Percentiles rank a stretch among this genome's conserved stretches.
Evolutionary conservation across 2,113 vertebrate genomes (phyloP).

Genomic region (Myrmophylax atrothorax): DNA sequence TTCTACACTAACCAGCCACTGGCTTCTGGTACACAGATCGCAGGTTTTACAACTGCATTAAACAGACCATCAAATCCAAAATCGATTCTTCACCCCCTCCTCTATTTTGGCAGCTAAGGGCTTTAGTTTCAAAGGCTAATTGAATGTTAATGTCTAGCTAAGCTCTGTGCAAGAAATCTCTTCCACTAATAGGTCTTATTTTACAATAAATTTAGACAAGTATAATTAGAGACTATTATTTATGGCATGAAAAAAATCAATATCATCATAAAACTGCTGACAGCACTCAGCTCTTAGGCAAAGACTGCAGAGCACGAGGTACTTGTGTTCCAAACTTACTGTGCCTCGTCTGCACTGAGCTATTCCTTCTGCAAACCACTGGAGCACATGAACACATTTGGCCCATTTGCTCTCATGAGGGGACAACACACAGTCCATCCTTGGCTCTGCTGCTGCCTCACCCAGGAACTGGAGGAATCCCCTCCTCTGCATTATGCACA

Average conservation of each 20-base stretch:
- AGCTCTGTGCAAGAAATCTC: slow-evolving; percentile 41
- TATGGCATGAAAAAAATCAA: slow-evolving; percentile 51
- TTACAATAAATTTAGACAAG: slow-evolving; percentile 58
- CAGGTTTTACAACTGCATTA: background rate
- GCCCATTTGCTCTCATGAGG: background rate
- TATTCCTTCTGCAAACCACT: background rate
- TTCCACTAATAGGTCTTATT: slow-evolving; percentile 16
- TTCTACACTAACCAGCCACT: background rate
- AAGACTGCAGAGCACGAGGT: background rate
- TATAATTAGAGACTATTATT: slow-evolving; percentile 61
- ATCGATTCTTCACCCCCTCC: background rate
- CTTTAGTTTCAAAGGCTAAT: slow-evolving; percentile 51
- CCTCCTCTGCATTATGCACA: background rate
- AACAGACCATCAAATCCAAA: slow-evolving; percentile 11
- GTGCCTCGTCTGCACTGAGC: background rate
- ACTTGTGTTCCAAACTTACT: background rate
- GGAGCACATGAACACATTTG: background rate
- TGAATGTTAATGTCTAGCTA: slow-evolving; percentile 44
- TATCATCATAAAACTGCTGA: slow-evolving; percentile 39
- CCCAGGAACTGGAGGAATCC: background rate
- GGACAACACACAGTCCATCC: background rate
- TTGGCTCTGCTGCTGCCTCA: background rate
- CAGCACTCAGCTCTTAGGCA: slow-evolving; percentile 8
- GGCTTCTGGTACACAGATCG: background rate
- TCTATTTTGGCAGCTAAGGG: background rate